Evolutionary conservation across 1,140 invertebrate genomes (phyloP).

Genomic region (Aethina tumida): DNA sequence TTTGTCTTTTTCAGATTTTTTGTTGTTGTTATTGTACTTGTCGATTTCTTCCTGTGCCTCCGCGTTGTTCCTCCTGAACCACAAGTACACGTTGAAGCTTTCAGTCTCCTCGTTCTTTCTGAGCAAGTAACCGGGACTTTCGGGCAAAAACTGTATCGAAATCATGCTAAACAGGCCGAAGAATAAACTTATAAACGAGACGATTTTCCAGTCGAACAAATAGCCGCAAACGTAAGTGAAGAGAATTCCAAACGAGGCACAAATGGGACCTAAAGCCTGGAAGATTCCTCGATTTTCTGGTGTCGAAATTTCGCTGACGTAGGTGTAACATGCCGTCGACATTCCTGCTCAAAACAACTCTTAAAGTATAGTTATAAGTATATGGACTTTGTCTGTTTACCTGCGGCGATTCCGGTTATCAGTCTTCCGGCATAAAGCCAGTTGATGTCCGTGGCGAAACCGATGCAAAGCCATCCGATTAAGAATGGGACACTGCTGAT

Average conservation of each 20-base stretch:
- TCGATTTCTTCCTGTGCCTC: conserved; percentile 47
- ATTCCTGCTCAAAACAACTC: conserved; percentile 40
- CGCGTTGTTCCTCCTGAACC: conserved; percentile 45
- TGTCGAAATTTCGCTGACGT: conserved; percentile 50
- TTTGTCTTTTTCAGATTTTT: conserved; percentile 6
- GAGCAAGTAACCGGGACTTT: conserved; percentile 55
- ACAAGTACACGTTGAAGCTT: conserved; percentile 44
- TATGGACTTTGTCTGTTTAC: conserved; percentile 34
- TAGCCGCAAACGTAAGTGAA: conserved; percentile 53
- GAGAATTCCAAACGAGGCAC: conserved; percentile 55
- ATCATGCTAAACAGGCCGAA: conserved; percentile 47
- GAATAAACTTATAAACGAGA: conserved; percentile 49
- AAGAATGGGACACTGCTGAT: conserved; percentile 62
- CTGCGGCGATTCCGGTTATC: conserved; percentile 61
- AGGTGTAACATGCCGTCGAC: conserved; percentile 49
- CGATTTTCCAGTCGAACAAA: conserved; percentile 49
- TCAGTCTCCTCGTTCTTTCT: conserved; percentile 45
- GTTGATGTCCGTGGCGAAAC: conserved; percentile 46
- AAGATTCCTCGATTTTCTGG: conserved; percentile 44
- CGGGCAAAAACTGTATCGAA: conserved; percentile 57
- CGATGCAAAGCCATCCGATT: conserved; percentile 64
- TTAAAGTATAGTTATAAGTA: background rate
- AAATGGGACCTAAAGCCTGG: conserved; percentile 49
- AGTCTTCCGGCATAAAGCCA: conserved; percentile 59
- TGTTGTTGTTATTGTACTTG: conserved; percentile 37